Evolutionary conservation across 2,888 invertebrate genomes (phyloP), one percentile per base, ranked within the genome.

Genomic region (Boloria selene): DNA sequence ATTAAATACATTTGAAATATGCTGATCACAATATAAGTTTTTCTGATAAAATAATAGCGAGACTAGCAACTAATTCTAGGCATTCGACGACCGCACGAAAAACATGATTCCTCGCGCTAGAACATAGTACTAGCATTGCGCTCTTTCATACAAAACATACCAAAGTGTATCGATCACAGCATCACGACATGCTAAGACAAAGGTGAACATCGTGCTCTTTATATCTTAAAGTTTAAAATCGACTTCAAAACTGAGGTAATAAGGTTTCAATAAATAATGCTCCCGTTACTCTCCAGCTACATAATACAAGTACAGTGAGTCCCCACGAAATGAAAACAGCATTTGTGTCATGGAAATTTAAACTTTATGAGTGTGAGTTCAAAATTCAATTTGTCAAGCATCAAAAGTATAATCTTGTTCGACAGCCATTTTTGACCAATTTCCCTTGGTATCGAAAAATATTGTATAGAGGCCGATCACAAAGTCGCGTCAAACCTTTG

Each of bases 351-450:
- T 69, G 74, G 76, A 67, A 83, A 77, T 79, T 74, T 75, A 70
- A 71, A 74, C 84, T 79, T 77, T 81, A 76, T 70, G 73, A 54
- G 67, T 14, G 45, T 38, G 58, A 54, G 7, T 49, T 55, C 74
- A 77, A 73, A 78, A 76, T 72, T 72, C 67, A 70, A 74, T 76
- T 76, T 80, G 68, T 71, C 72, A 58, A 70, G 70, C 61, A 45
- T 38, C 62, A 13, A 54, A 31, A 31, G 82, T 82, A 84, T 86
- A 87, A 87, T 84, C 84, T 84, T 79, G 83, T 87, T 84, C 78
- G 77, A 74, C 77, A 83, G 81, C 86, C 82, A 84, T 86, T 88
- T 88, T 87, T 85, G 86, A 87, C 86, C 86, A 85, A 87, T 86
- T 87, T 85, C 82, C 80, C 77, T 78, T 77, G 81, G 78, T 84